phyloP scores from a whole-genome alignment of 2,888 invertebrate species.

The Conops quadrifasciatus region DNA sequence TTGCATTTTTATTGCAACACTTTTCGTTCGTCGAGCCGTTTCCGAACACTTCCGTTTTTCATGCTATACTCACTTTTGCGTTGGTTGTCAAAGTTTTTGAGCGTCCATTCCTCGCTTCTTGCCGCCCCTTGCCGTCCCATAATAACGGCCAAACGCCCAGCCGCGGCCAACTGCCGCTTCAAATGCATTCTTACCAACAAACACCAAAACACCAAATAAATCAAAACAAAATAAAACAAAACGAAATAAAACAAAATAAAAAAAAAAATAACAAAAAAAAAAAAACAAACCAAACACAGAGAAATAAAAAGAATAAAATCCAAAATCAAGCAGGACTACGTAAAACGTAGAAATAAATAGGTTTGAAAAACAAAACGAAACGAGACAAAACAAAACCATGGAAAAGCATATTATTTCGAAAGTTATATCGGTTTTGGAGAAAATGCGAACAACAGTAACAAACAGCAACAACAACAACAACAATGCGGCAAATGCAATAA shows the following conservation, averaged over 20 bases:
- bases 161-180: too few species aligned
- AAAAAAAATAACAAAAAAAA: conserved; percentile 18
- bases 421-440: conserved; percentile 3
- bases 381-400: background rate
- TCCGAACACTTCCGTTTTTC: conserved; percentile 40
- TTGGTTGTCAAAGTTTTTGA: background rate
- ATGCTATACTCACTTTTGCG: background rate
- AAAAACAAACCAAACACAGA: too few species aligned
- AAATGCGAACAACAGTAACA: conserved; percentile 18
- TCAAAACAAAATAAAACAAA: conserved; percentile 37
- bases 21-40: conserved; percentile 26
- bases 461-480: conserved; percentile 11
- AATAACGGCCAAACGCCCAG: too few species aligned
- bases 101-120: background rate
- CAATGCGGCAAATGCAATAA: background rate
- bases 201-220: conserved; percentile 25
- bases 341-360: background rate
- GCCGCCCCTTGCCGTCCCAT: conserved; percentile 24
- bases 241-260: conserved; percentile 21
- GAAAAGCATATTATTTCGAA: background rate
- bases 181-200: conserved; percentile 4
- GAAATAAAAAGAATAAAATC: conserved; percentile 20
- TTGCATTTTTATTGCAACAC: conserved; percentile 49
- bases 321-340: conserved; percentile 38
- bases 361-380: background rate